Evolutionary conservation across 2,888 invertebrate genomes (phyloP).

Genomic region (Ethmia dodecea): DNA sequence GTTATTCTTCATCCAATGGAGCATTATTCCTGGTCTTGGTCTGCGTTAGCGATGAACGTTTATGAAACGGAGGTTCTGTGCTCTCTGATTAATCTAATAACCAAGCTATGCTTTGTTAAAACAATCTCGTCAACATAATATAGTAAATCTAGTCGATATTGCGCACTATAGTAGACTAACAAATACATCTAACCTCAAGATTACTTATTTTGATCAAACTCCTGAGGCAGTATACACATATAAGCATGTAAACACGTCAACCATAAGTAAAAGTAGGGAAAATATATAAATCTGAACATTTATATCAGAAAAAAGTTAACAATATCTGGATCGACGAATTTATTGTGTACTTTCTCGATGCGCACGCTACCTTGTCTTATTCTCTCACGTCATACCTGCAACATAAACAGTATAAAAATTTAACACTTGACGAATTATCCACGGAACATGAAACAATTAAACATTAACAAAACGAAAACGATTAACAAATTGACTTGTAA

Average conservation of each 20-base stretch:
- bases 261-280: slow-evolving; percentile 13
- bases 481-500: too few relatives aligned
- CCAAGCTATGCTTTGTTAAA: background rate
- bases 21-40: background rate
- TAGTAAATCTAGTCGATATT: background rate
- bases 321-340: slow-evolving; percentile 13
- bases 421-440: too few relatives aligned
- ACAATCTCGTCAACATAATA: background rate
- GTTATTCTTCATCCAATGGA: background rate
- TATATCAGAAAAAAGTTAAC: slow-evolving; percentile 20
- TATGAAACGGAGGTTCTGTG: background rate
- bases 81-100: background rate
- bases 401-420: too few relatives aligned
- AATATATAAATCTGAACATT: slow-evolving; percentile 19
- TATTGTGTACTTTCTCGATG: slow-evolving; percentile 28
- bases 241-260: slow-evolving; percentile 7
- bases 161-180: too few relatives aligned
- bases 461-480: too few relatives aligned
- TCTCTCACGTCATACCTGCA: slow-evolving; percentile 27
- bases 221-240: slow-evolving; percentile 16
- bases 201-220: slow-evolving; percentile 18
- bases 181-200: slow-evolving; percentile 10
- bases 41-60: background rate
- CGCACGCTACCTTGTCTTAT: slow-evolving; percentile 16
- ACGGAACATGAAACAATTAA: too few relatives aligned